These are phyloP conservation scores for Diarsia dahlii DNA, from an alignment of 2,888 invertebrate species.

Conservation along the genomic window DNA sequence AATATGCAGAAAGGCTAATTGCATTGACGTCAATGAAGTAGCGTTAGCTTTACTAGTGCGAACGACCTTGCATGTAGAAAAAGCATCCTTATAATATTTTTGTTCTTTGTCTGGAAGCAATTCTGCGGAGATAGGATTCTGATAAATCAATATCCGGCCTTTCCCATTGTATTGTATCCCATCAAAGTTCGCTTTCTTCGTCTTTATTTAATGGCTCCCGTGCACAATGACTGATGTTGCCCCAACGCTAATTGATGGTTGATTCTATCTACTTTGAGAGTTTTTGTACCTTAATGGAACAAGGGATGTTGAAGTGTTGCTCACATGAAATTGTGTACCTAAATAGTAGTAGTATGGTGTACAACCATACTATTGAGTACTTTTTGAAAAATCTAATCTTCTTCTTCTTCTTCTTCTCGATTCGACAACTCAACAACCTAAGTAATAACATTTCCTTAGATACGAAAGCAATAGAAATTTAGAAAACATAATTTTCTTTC, in stretches of 20 bases:
- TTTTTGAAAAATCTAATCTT: not conserved
- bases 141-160: slow-evolving; percentile 54
- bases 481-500: slow-evolving; percentile 20
- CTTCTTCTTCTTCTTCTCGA: no score
- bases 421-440: no score
- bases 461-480: slow-evolving; percentile 14
- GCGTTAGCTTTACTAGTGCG: slow-evolving; percentile 39
- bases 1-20: slow-evolving; percentile 61
- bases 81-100: not conserved
- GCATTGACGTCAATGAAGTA: slow-evolving; percentile 61
- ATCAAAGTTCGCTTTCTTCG: slow-evolving; percentile 53
- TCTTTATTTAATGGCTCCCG: slow-evolving; percentile 53
- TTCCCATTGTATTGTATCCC: slow-evolving; percentile 47
- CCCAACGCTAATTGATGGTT: slow-evolving; percentile 49
- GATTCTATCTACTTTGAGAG: slow-evolving; percentile 29
- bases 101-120: slow-evolving; percentile 27
- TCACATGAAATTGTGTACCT: not conserved
- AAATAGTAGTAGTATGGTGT: not conserved
- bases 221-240: slow-evolving; percentile 51
- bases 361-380: slow-evolving; percentile 1
- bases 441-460: slow-evolving; percentile 13
- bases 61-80: slow-evolving; percentile 32
- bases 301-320: slow-evolving; percentile 10
- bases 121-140: slow-evolving; percentile 40
- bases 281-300: slow-evolving; percentile 20